phyloP scores from a whole-genome alignment of 2,113 vertebrate genomes.

The Sisor rabdophorus region DNA sequence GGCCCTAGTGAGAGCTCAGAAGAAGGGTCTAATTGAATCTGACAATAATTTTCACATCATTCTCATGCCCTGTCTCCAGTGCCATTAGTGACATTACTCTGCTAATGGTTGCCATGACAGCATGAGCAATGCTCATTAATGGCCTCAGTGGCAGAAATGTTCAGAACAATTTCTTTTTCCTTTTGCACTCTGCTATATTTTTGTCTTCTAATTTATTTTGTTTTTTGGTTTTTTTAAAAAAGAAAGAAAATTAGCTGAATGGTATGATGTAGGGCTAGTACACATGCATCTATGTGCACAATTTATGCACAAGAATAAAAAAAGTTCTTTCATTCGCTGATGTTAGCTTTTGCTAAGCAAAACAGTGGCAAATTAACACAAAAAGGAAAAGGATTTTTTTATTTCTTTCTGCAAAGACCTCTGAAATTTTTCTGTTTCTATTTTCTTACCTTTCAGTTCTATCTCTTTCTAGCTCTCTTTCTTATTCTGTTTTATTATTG shows the following conservation, averaged over 20 bases:
- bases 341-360: background rate
- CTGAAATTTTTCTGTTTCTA: background rate
- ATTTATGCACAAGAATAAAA: background rate
- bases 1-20: slow-evolving; percentile 69
- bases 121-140: slow-evolving; percentile 80
- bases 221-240: too few relatives aligned
- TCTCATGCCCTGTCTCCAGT: slow-evolving; percentile 71
- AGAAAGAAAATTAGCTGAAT: background rate
- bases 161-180: slow-evolving; percentile 60
- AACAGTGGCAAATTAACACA: background rate
- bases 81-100: slow-evolving; percentile 75
- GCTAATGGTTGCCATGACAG: slow-evolving; percentile 81
- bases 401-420: background rate
- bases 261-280: background rate
- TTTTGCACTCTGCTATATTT: slow-evolving; percentile 23
- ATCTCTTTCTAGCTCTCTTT: background rate
- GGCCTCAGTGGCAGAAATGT: slow-evolving; percentile 70
- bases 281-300: too few relatives aligned
- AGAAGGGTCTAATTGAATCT: slow-evolving; percentile 75
- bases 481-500: background rate
- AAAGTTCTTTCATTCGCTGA: background rate
- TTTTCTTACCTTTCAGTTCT: background rate
- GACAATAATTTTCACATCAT: slow-evolving; percentile 79
- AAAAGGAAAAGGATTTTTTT: background rate
- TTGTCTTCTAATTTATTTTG: slow-evolving; percentile 15